A percentile compares a stretch with the other conserved stretches of the same genome.
Evolutionary conservation across 2,888 invertebrate species (phyloP).

Genomic region (Acanthosoma haemorrhoidale): DNA sequence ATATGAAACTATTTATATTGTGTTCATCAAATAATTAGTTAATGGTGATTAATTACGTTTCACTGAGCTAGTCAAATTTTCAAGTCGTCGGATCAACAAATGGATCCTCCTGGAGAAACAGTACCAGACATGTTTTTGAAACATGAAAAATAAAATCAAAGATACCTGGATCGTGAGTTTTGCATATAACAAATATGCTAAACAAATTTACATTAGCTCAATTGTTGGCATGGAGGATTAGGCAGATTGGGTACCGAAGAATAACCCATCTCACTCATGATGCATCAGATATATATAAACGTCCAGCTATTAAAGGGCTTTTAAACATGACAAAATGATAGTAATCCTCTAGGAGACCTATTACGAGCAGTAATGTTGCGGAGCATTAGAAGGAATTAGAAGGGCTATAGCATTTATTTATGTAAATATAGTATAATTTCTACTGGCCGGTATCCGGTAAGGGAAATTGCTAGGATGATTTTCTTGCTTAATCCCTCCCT

Average conservation of each 20-base stretch:
- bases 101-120: too few species aligned
- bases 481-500: too few species aligned
- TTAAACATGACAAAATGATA: slow-evolving; percentile 14
- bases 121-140: too few species aligned
- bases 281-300: slow-evolving; percentile 8
- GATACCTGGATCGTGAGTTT: too few species aligned
- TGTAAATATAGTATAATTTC: not conserved
- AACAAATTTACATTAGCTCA: not conserved
- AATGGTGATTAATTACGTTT: too few species aligned
- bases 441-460: not conserved
- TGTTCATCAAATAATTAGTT: too few species aligned
- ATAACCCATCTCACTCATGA: not conserved
- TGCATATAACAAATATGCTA: not conserved
- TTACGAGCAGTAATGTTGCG: not conserved
- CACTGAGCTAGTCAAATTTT: too few species aligned
- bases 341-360: not conserved
- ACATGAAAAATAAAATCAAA: too few species aligned
- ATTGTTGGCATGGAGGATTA: not conserved
- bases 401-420: slow-evolving; percentile 6
- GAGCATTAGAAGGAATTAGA: not conserved
- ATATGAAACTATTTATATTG: too few species aligned
- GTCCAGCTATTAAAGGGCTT: not conserved
- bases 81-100: too few species aligned
- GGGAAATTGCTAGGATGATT: slow-evolving; percentile 1
- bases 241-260: too few species aligned